Conservation (phyloP, 2,113 vertebrate species). For the Sphaerodactylus townsendi region DNA sequence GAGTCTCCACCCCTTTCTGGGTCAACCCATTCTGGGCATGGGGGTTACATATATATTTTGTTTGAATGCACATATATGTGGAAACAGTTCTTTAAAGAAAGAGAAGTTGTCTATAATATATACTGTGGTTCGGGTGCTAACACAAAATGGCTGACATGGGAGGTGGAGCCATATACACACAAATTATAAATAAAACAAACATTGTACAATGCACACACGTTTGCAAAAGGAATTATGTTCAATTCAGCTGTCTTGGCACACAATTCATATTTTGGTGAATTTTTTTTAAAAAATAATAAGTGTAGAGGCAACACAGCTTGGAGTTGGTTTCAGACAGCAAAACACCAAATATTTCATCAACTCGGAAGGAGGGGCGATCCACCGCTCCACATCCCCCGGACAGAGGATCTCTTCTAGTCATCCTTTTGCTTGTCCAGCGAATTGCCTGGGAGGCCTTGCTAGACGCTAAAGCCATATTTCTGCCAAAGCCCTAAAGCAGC, state of each 20-base stretch:
- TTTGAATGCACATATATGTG: too few species aligned
- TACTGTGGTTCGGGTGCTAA: too few species aligned
- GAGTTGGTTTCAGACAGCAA: slow-evolving; percentile 14
- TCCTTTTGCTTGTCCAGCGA: slow-evolving; percentile 62
- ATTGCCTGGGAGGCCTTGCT: slow-evolving; percentile 60
- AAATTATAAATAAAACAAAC: too few species aligned
- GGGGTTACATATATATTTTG: too few species aligned
- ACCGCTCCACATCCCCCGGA: slow-evolving; percentile 21
- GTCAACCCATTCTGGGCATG: too few species aligned
- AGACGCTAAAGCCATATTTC: slow-evolving; percentile 72
- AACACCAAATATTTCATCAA: slow-evolving; percentile 35
- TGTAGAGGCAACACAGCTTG: not conserved
- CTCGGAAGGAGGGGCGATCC: slow-evolving; percentile 16
- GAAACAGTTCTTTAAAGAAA: too few species aligned
- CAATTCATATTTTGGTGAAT: not conserved
- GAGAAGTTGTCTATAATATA: too few species aligned
- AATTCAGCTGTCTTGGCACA: not conserved
- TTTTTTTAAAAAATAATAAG: not conserved
- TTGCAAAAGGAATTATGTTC: not conserved
- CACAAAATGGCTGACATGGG: too few species aligned
- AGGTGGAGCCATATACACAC: too few species aligned
- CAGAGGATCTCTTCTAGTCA: slow-evolving; percentile 5
- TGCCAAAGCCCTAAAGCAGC: slow-evolving; percentile 68
- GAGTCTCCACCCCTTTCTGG: too few species aligned
- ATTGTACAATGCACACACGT: not conserved